Percentiles rank a stretch among this genome's conserved stretches.
Evolutionary conservation across 2,797 vertebrate species (phyloP).

Genomic region (Xerus rutilus): DNA sequence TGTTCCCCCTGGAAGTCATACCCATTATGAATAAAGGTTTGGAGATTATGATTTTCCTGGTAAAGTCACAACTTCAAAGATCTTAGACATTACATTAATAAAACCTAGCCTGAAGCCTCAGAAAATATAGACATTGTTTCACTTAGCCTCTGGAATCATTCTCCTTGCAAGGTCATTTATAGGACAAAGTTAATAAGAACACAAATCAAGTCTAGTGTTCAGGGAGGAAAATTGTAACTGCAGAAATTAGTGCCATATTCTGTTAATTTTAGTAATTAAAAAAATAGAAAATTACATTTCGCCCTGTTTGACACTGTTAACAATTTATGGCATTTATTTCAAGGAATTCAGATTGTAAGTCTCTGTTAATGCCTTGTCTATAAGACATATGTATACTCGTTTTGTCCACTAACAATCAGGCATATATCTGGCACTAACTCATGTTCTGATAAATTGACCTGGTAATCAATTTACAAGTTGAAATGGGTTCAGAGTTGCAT

Average conservation of each 20-base stretch:
- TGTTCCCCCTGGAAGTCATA: slow-evolving; percentile 97
- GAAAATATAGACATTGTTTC: slow-evolving; percentile 96
- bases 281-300: slow-evolving; percentile 88
- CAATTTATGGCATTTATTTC: slow-evolving; percentile 87
- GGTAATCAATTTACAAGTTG: slow-evolving; percentile 22
- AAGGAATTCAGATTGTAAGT: slow-evolving; percentile 70
- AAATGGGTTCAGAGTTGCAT: slow-evolving; percentile 41
- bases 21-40: slow-evolving; percentile 98
- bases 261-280: slow-evolving; percentile 91
- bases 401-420: not conserved
- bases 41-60: slow-evolving; percentile 98
- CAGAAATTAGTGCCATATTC: slow-evolving; percentile 88
- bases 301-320: slow-evolving; percentile 88
- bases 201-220: slow-evolving; percentile 89
- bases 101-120: slow-evolving; percentile 95
- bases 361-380: slow-evolving; percentile 49
- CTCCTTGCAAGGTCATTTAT: slow-evolving; percentile 96
- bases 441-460: slow-evolving; percentile 50
- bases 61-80: slow-evolving; percentile 99
- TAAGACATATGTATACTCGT: not conserved
- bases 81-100: slow-evolving; percentile 98
- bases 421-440: slow-evolving; percentile 24
- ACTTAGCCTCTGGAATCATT: slow-evolving; percentile 91
- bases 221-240: slow-evolving; percentile 83
- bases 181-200: slow-evolving; percentile 95